phyloP scores from a whole-genome alignment of 2,113 vertebrate species.

The Xyrauchen texanus region DNA sequence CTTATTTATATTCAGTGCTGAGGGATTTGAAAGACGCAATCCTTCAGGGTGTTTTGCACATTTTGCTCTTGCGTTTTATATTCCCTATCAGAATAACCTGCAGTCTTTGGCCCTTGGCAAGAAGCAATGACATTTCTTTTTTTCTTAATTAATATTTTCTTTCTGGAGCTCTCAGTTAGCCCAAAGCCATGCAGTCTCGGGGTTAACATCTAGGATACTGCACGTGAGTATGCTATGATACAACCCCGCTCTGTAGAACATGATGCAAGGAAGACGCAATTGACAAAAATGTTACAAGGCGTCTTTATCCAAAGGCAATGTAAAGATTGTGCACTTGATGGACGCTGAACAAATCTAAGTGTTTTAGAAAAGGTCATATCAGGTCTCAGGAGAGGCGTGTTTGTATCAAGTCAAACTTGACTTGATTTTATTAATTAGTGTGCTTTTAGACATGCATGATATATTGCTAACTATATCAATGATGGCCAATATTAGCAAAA shows the following conservation, averaged over 20 bases:
- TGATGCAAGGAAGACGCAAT: constrained; percentile 47
- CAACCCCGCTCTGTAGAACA: constrained; percentile 52
- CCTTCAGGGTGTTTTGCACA: constrained; percentile 11
- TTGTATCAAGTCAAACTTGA: background rate
- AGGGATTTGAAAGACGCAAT: constrained; percentile 9
- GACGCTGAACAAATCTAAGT: background rate
- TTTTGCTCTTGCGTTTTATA: constrained; percentile 59
- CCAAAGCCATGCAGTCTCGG: constrained; percentile 59
- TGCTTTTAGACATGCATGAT: too few species aligned
- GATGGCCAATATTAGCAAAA: too few species aligned
- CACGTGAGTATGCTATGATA: constrained; percentile 70
- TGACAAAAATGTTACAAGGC: constrained; percentile 10
- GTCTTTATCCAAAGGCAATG: background rate
- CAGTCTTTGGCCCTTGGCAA: constrained; percentile 82
- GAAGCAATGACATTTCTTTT: constrained; percentile 82
- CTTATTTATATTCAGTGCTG: background rate
- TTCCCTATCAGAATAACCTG: constrained; percentile 79
- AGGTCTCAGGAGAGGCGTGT: background rate
- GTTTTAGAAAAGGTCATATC: background rate
- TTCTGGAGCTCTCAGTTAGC: constrained; percentile 68
- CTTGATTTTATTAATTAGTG: too few species aligned
- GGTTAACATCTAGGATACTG: constrained; percentile 73
- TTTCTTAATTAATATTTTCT: constrained; percentile 83
- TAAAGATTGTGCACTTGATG: background rate
- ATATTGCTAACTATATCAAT: too few species aligned